Percentiles rank a stretch among this genome's conserved stretches.
Evolutionary conservation across 2,797 vertebrate species (phyloP).

Genomic region (Arvicola amphibius): DNA sequence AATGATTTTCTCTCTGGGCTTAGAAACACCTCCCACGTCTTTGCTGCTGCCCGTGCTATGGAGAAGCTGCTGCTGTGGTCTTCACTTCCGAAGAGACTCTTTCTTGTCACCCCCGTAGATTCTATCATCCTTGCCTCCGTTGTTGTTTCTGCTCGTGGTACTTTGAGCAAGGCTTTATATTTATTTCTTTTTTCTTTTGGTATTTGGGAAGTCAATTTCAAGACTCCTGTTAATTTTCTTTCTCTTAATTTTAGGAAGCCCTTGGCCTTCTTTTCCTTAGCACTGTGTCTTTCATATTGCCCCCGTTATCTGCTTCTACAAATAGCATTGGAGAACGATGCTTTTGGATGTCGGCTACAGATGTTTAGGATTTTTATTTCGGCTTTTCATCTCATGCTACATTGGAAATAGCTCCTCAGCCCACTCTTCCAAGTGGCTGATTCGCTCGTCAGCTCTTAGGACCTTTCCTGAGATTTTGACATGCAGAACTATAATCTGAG

Average conservation of each 20-base stretch:
- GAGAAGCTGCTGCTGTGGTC: neutral
- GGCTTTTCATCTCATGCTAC: neutral
- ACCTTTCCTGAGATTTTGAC: neutral
- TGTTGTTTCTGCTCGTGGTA: neutral
- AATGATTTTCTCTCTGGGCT: conserved; percentile 14
- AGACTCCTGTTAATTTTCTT: neutral
- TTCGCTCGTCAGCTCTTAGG: neutral
- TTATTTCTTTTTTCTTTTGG: conserved; percentile 38
- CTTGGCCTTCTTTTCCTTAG: neutral
- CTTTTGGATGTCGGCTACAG: neutral
- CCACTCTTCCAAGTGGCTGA: neutral
- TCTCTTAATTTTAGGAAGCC: neutral
- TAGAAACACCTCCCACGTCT: conserved; percentile 2
- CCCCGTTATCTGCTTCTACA: conserved; percentile 27
- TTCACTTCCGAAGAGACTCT: conserved; percentile 18
- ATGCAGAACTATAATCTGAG: neutral
- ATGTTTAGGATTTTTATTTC: conserved; percentile 37
- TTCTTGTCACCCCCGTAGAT: neutral
- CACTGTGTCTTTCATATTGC: neutral
- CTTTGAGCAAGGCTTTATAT: conserved; percentile 19
- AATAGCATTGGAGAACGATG: neutral
- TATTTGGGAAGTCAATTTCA: neutral
- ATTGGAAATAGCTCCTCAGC: conserved; percentile 17
- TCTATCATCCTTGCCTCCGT: neutral
- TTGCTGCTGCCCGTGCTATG: neutral